A percentile compares a stretch with the other conserved stretches of the same genome.
Conservation (phyloP, 1,140 invertebrate species). For the Philopotamus ludificatus region DNA sequence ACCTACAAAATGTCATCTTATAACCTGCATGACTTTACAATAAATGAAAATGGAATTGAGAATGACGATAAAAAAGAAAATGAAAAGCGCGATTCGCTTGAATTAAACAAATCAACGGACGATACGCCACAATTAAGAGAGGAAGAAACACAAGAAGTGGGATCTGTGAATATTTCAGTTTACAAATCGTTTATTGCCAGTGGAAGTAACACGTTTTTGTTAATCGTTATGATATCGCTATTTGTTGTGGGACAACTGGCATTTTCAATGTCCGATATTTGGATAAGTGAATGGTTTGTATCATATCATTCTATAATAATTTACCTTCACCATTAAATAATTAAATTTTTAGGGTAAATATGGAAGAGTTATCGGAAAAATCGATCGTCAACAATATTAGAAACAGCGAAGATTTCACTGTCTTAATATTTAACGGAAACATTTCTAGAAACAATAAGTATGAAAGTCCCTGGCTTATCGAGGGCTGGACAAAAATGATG, state of each 20-base stretch:
- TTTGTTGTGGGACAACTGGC: conserved; percentile 53
- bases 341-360: conserved; percentile 59
- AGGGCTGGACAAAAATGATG: neutral
- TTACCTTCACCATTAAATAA: neutral
- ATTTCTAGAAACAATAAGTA: too few relatives aligned
- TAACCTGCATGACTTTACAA: neutral
- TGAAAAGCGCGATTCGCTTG: conserved; percentile 33
- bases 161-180: conserved; percentile 49
- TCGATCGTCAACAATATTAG: conserved; percentile 51
- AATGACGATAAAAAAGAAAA: conserved; percentile 3
- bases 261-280: conserved; percentile 50
- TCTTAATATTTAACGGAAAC: neutral
- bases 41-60: neutral
- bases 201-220: conserved; percentile 52
- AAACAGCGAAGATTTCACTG: too few relatives aligned
- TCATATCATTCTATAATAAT: conserved; percentile 56
- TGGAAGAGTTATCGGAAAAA: conserved; percentile 62
- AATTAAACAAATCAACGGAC: conserved; percentile 45
- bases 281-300: conserved; percentile 52
- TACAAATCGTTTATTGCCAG: conserved; percentile 60
- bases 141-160: conserved; percentile 49
- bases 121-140: conserved; percentile 50
- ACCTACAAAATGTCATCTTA: neutral
- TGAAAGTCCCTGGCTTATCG: neutral
- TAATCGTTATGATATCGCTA: conserved; percentile 52